Percentiles rank a stretch among this genome's conserved stretches.
Conservation (phyloP, 2,797 vertebrate genomes). For the Takifugu rubripes region DNA sequence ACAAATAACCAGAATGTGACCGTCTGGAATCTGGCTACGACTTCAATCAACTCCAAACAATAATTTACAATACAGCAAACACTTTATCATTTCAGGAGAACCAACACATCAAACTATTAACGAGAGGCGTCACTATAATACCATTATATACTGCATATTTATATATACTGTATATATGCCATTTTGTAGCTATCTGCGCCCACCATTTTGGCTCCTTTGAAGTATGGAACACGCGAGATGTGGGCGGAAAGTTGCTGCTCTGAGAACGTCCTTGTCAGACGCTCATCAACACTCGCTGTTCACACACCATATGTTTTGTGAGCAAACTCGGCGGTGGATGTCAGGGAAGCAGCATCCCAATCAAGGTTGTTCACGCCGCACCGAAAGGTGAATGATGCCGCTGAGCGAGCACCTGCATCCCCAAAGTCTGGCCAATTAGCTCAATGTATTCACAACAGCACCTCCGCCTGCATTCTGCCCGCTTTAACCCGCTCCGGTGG, state of each 20-base stretch:
- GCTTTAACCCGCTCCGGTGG: constrained; percentile 36
- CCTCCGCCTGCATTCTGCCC: constrained; percentile 21
- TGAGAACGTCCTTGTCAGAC: constrained; percentile 41
- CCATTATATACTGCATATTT: no score
- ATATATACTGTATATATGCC: no score
- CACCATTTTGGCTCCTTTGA: no score
- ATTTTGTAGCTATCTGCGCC: no score
- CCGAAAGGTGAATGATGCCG: constrained; percentile 39
- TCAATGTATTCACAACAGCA: constrained; percentile 19
- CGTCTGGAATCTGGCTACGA: no score
- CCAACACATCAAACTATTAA: no score
- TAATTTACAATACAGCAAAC: no score
- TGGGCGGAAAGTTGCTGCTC: constrained; percentile 29
- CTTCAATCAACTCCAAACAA: no score
- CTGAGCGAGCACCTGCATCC: constrained; percentile 55
- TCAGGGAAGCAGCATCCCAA: constrained; percentile 39
- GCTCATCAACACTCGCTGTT: constrained; percentile 47
- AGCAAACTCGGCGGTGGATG: constrained; percentile 43
- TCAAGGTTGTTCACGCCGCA: constrained; percentile 44
- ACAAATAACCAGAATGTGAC: no score
- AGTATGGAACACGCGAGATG: constrained; percentile 2
- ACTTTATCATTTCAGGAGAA: no score
- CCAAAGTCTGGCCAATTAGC: constrained; percentile 58
- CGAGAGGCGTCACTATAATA: no score
- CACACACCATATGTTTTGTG: constrained; percentile 53